Conservation (phyloP, 92 coral and sea anemone species). For the Epizoanthus ramosus region DNA sequence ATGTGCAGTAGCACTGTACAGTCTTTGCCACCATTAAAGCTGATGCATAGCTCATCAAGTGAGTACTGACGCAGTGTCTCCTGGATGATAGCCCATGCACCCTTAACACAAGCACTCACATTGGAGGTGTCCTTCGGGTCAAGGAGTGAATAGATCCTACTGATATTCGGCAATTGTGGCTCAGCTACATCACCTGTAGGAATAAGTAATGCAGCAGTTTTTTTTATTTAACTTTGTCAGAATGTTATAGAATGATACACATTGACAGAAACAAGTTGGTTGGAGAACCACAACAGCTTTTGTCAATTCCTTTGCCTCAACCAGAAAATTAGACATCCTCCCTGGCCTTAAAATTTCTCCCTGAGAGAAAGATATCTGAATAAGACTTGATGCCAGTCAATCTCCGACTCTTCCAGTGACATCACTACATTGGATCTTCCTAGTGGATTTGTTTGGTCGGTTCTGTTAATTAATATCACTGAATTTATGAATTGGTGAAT, state of each 20-base stretch:
- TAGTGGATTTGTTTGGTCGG: too few species aligned
- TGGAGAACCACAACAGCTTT: background rate
- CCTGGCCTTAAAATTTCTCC: too few species aligned
- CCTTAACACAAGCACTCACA: slow-evolving; percentile 86
- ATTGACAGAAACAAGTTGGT: too few species aligned
- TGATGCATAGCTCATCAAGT: slow-evolving; percentile 88
- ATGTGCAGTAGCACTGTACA: slow-evolving; percentile 88
- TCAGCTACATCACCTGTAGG: background rate
- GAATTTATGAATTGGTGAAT: too few species aligned
- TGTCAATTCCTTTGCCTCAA: too few species aligned
- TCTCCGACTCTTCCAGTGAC: too few species aligned
- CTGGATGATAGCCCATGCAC: slow-evolving; percentile 96
- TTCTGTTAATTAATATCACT: too few species aligned
- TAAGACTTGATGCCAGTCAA: too few species aligned
- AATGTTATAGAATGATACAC: too few species aligned
- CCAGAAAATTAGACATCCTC: too few species aligned
- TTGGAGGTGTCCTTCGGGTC: slow-evolving; percentile 66
- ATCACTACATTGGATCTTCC: too few species aligned
- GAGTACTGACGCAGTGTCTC: slow-evolving; percentile 79
- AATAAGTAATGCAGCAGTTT: background rate
- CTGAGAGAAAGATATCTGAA: too few species aligned
- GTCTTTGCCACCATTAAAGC: slow-evolving; percentile 99
- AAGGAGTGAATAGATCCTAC: slow-evolving; percentile 64
- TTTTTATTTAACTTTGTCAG: background rate
- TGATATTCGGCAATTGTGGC: slow-evolving; percentile 1